These are phyloP conservation scores for Cossypha heuglini DNA, from an alignment of 2,797 vertebrate species.

Conservation along the genomic window DNA sequence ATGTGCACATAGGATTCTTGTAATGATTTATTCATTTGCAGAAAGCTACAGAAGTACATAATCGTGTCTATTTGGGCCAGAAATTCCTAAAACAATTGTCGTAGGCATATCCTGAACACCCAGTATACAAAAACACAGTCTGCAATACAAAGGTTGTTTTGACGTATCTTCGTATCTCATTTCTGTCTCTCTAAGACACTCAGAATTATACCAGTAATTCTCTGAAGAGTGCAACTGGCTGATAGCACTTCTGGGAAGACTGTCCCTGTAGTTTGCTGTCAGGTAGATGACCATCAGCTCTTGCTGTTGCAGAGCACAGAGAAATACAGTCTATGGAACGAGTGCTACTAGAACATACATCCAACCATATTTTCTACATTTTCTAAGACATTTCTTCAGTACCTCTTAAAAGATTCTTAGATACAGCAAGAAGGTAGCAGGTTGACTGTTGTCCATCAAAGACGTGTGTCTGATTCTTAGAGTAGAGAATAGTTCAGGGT, in stretches of 20 bases:
- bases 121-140: background rate
- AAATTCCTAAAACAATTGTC: constrained; percentile 15
- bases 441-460: background rate
- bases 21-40: background rate
- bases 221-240: background rate
- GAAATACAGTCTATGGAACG: background rate
- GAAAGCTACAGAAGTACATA: background rate
- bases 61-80: background rate
- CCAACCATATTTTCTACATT: background rate
- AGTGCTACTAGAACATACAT: background rate
- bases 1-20: background rate
- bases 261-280: background rate
- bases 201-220: background rate
- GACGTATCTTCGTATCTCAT: background rate
- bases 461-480: background rate
- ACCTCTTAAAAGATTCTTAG: too few species aligned
- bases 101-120: background rate
- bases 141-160: background rate
- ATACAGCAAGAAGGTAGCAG: background rate
- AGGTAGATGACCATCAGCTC: background rate
- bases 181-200: background rate
- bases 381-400: background rate
- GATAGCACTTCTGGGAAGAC: background rate
- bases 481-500: background rate
- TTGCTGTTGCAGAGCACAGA: background rate